Conservation (phyloP, 2,888 invertebrate genomes). For the Nebria salina region DNA sequence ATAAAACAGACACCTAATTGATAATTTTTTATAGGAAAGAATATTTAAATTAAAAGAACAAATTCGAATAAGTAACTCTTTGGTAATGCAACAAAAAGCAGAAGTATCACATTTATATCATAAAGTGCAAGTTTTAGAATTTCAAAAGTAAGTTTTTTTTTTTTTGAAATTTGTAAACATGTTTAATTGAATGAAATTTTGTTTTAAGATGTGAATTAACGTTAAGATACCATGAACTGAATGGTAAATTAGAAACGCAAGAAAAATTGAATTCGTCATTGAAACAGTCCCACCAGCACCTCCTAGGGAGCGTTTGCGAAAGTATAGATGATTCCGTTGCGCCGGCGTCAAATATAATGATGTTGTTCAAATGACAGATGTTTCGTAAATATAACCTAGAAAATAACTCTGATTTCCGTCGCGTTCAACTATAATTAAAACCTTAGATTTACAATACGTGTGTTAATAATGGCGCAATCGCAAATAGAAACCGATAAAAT, state of each 20-base stretch:
- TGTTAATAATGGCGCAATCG: neutral
- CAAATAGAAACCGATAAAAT: slow-evolving; percentile 54
- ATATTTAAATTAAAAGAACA: slow-evolving; percentile 19
- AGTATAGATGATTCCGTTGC: slow-evolving; percentile 32
- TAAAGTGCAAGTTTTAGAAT: slow-evolving; percentile 54
- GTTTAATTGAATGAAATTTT: neutral
- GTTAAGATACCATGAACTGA: slow-evolving; percentile 55
- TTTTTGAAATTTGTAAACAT: slow-evolving; percentile 7
- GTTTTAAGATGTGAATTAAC: slow-evolving; percentile 55
- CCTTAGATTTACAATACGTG: no score
- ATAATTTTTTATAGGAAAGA: slow-evolving; percentile 20
- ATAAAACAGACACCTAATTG: no score
- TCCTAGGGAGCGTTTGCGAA: slow-evolving; percentile 52
- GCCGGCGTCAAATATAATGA: slow-evolving; percentile 12
- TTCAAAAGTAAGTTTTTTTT: slow-evolving; percentile 53
- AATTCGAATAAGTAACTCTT: slow-evolving; percentile 43
- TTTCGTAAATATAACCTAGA: slow-evolving; percentile 8
- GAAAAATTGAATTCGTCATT: slow-evolving; percentile 53
- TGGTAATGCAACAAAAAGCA: slow-evolving; percentile 51
- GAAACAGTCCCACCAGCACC: slow-evolving; percentile 52
- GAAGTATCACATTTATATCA: slow-evolving; percentile 53
- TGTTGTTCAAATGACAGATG: slow-evolving; percentile 28
- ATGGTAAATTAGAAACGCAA: slow-evolving; percentile 55
- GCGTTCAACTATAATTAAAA: no score
- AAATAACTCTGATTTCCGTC: neutral